Percentiles rank a stretch among this genome's conserved stretches.
phyloP scores from a whole-genome alignment of 2,113 vertebrate genomes.

The Mionectes macconnelli region DNA sequence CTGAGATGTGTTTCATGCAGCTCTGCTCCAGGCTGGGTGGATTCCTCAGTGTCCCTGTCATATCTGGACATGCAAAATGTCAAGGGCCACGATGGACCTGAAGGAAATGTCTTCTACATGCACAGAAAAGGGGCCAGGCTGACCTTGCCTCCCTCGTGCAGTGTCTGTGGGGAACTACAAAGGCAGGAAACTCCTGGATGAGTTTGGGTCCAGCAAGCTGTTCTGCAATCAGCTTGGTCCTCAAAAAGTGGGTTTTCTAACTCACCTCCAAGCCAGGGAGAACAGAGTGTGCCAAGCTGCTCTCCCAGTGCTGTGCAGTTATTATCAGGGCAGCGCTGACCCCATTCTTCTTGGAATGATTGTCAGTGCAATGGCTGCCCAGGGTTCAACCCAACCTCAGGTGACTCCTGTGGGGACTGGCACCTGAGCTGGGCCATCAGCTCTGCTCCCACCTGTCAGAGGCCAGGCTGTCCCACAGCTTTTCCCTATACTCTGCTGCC shows the following conservation, averaged over 20 bases:
- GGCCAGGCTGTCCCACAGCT: background rate
- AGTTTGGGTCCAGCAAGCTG: background rate
- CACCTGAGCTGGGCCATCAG: background rate
- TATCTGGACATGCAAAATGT: fast-evolving
- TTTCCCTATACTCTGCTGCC: background rate
- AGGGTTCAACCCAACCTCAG: fast-evolving
- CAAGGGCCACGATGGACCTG: background rate
- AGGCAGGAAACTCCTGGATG: background rate
- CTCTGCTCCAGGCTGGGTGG: background rate
- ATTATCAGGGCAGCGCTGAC: background rate
- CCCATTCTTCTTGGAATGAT: fast-evolving
- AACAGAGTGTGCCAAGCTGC: background rate
- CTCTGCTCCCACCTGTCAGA: fast-evolving
- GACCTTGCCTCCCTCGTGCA: background rate
- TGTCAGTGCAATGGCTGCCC: fast-evolving
- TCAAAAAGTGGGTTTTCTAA: background rate
- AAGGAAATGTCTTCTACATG: background rate
- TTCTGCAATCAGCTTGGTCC: background rate
- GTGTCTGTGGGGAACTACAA: background rate
- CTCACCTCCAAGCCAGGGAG: background rate
- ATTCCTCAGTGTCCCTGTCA: background rate
- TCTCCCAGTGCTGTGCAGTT: background rate
- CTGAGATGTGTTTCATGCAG: background rate
- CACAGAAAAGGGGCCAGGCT: background rate
- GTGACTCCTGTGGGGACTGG: background rate